phyloP scores from a whole-genome alignment of 2,113 vertebrate genomes.

The Telmatochromis brichardi region DNA sequence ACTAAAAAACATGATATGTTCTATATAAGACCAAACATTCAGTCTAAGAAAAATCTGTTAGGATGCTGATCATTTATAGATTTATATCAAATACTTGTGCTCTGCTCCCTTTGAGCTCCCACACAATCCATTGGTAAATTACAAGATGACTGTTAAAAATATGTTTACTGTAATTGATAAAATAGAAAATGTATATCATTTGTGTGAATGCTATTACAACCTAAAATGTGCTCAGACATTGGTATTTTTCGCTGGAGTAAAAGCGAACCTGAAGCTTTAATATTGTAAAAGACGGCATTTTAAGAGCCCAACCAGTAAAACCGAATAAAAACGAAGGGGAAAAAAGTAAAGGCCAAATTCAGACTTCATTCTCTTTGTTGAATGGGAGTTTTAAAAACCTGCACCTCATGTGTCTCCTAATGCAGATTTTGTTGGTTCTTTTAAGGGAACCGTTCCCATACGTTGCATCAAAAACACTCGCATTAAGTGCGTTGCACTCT shows the following conservation, averaged over 20 bases:
- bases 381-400: not conserved
- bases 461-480: not conserved
- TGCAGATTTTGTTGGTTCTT: not conserved
- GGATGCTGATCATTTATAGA: not conserved
- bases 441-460: not conserved
- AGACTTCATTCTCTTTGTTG: not conserved
- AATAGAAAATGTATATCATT: not conserved
- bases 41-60: not conserved
- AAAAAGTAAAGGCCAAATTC: not conserved
- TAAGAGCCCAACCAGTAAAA: not conserved
- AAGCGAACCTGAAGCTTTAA: not conserved
- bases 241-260: not conserved
- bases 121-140: not conserved
- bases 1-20: not conserved
- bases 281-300: not conserved
- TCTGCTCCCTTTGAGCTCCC: not conserved
- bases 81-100: not conserved
- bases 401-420: not conserved
- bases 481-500: not conserved
- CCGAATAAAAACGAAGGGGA: accelerated
- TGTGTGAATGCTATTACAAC: not conserved
- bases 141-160: not conserved
- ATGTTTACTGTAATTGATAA: not conserved
- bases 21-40: not conserved
- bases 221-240: not conserved